A percentile compares a stretch with the other conserved stretches of the same genome.
Evolutionary conservation across 1,140 invertebrate genomes (phyloP).

Genomic region (Musca vetustissima): DNA sequence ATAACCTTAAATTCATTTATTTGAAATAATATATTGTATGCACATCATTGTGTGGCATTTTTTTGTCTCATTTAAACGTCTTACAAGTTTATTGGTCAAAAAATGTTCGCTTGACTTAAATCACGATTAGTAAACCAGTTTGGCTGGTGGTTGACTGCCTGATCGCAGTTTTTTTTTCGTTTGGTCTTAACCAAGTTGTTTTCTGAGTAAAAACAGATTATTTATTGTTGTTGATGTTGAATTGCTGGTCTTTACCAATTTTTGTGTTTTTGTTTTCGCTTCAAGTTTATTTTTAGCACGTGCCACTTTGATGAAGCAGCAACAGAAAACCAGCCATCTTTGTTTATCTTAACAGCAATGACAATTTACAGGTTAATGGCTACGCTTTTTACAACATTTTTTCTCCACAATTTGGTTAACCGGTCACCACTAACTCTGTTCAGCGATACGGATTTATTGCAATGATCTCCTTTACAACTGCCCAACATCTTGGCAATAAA

Average conservation of each 20-base stretch:
- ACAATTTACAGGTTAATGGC: background rate
- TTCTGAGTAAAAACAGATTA: background rate
- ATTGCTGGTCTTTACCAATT: background rate
- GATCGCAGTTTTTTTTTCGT: background rate
- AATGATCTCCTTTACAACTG: too few species aligned
- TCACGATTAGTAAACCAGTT: slow-evolving; percentile 5
- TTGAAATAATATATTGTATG: background rate
- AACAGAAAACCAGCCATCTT: background rate
- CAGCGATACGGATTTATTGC: too few species aligned
- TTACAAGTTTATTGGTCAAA: slow-evolving; percentile 5
- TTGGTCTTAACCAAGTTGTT: background rate
- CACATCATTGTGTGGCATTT: background rate
- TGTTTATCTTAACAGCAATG: background rate
- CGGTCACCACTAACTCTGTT: too few species aligned
- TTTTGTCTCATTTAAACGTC: background rate
- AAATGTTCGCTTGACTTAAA: background rate
- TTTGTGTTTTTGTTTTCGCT: too few species aligned
- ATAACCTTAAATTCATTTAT: too few species aligned
- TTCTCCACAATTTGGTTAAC: too few species aligned
- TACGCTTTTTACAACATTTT: too few species aligned
- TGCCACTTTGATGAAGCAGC: slow-evolving; percentile 3
- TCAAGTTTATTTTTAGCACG: slow-evolving; percentile 22
- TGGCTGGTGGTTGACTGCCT: too few species aligned
- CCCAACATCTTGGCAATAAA: too few species aligned
- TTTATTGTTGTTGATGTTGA: background rate